Conservation (phyloP, 2,797 vertebrate genomes). For the Sandelia bainsii region DNA sequence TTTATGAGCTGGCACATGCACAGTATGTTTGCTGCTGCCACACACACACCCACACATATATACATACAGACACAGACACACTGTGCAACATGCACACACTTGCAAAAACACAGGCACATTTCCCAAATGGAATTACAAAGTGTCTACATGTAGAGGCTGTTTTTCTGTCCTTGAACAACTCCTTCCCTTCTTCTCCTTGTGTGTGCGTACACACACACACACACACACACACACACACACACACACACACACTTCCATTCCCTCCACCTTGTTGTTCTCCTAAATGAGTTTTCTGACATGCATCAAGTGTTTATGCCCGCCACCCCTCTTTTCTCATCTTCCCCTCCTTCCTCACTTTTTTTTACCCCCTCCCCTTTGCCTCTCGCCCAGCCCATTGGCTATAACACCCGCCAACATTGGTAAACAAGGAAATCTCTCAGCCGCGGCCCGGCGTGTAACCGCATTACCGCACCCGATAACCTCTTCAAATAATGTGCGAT, state of each 20-base stretch:
- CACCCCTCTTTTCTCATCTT: slow-evolving; percentile 52
- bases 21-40: slow-evolving; percentile 27
- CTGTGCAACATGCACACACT: slow-evolving; percentile 10
- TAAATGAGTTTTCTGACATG: slow-evolving; percentile 85
- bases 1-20: slow-evolving; percentile 68
- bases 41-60: slow-evolving; percentile 10
- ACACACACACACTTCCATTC: slow-evolving; percentile 42
- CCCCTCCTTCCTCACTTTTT: slow-evolving; percentile 15
- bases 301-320: slow-evolving; percentile 84
- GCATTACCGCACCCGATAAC: slow-evolving; percentile 96
- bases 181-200: slow-evolving; percentile 67
- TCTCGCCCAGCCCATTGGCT: slow-evolving; percentile 70
- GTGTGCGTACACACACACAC: slow-evolving; percentile 17
- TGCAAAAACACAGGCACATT: slow-evolving; percentile 46
- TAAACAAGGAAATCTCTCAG: slow-evolving; percentile 96
- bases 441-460: slow-evolving; percentile 93
- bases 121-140: slow-evolving; percentile 77
- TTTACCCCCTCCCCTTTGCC: slow-evolving; percentile 22
- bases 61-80: slow-evolving; percentile 13
- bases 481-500: slow-evolving; percentile 98
- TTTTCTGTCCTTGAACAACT: slow-evolving; percentile 79
- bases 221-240: slow-evolving; percentile 18
- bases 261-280: slow-evolving; percentile 69
- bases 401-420: slow-evolving; percentile 89
- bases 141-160: slow-evolving; percentile 65